Conservation (phyloP, 2,113 vertebrate species). For the Bambusicola thoracicus region DNA sequence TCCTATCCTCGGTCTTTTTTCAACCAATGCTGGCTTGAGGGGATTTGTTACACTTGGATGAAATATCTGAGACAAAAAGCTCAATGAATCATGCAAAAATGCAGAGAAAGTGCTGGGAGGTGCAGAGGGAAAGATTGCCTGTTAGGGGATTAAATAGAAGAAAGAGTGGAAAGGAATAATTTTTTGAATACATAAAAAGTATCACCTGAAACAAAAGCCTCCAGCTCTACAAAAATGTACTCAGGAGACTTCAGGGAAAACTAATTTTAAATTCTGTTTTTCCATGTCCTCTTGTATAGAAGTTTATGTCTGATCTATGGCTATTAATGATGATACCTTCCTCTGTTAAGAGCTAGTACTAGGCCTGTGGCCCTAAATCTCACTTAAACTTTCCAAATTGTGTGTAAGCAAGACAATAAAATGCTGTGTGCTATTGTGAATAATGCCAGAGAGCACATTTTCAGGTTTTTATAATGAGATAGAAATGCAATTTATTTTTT, state of each 20-base stretch:
- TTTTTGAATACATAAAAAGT: background rate
- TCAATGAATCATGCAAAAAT: slow-evolving; percentile 43
- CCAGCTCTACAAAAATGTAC: slow-evolving; percentile 9
- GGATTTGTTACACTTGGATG: slow-evolving; percentile 52
- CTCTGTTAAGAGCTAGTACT: background rate
- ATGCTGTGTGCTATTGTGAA: background rate
- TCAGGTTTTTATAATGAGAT: background rate
- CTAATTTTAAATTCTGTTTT: background rate
- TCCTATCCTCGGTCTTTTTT: slow-evolving; percentile 32
- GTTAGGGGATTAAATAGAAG: slow-evolving; percentile 5
- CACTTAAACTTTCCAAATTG: background rate
- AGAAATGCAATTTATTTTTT: background rate
- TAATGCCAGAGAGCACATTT: background rate
- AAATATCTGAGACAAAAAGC: slow-evolving; percentile 41
- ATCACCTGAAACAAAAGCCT: slow-evolving; percentile 12
- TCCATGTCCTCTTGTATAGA: background rate
- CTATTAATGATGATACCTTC: background rate
- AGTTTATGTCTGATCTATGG: background rate
- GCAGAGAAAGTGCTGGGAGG: slow-evolving; percentile 27
- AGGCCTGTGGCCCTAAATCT: background rate
- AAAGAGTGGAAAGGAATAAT: background rate
- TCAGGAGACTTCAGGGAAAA: background rate
- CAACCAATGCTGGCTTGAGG: slow-evolving; percentile 43
- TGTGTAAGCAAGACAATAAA: background rate
- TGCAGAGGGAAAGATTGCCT: background rate